These are phyloP conservation scores for Leptarthrus brevirostris DNA, from an alignment of 2,888 invertebrate genomes.

Conservation along the genomic window DNA sequence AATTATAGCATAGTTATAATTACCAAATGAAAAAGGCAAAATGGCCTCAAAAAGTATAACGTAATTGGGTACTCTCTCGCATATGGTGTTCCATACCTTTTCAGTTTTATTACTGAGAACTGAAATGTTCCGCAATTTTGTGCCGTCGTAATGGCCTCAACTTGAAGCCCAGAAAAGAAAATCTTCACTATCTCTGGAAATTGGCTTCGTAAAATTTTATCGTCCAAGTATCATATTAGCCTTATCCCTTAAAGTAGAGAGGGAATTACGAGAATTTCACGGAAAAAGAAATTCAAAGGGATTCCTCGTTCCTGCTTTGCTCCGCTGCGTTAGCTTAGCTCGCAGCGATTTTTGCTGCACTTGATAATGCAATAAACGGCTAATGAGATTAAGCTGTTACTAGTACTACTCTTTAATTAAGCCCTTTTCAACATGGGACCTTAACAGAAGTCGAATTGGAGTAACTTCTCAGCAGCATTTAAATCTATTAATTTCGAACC, in stretches of 20 bases:
- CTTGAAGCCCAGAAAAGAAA: constrained; percentile 12
- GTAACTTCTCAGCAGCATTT: too few species aligned
- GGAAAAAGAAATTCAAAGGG: background rate
- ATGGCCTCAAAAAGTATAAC: constrained; percentile 26
- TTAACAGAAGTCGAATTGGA: too few species aligned
- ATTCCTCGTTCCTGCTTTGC: background rate
- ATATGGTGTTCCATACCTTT: constrained; percentile 39
- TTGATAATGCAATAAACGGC: constrained; percentile 4
- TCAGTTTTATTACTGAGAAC: constrained; percentile 24
- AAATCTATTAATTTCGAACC: too few species aligned
- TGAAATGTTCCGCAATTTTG: constrained; percentile 34
- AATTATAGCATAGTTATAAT: constrained; percentile 14
- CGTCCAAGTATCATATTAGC: constrained; percentile 29
- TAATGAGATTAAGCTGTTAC: constrained; percentile 14
- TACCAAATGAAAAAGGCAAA: constrained; percentile 43
- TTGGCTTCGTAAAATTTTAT: constrained; percentile 43
- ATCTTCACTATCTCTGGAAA: constrained; percentile 20
- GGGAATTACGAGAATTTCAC: background rate
- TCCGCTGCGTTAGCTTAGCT: background rate
- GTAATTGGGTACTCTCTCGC: constrained; percentile 34
- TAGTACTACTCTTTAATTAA: constrained; percentile 7
- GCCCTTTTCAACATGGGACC: too few species aligned
- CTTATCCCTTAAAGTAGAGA: background rate
- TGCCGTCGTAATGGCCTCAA: background rate
- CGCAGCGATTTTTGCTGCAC: background rate